phyloP scores from a whole-genome alignment of 1,140 invertebrate genomes.

The Philopotamus ludificatus region DNA sequence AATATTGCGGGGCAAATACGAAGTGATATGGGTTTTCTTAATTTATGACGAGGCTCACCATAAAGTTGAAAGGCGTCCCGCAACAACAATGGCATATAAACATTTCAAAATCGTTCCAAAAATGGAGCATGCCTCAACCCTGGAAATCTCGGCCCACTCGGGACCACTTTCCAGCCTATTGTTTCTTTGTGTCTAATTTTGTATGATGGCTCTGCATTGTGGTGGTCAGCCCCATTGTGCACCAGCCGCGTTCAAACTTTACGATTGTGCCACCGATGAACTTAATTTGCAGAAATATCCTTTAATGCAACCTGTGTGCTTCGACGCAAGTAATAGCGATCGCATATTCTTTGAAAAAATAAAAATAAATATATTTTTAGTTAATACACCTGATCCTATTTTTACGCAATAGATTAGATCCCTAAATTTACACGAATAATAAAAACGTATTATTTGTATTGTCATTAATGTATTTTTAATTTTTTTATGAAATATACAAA shows the following conservation, averaged over 20 bases:
- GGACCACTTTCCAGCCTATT: constrained; percentile 30
- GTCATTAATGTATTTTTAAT: too few relatives aligned
- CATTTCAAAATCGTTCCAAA: constrained; percentile 35
- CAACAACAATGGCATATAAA: constrained; percentile 33
- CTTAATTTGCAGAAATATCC: too few relatives aligned
- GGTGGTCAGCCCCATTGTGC: neutral
- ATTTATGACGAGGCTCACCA: constrained; percentile 8
- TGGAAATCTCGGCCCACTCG: constrained; percentile 29
- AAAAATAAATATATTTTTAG: too few relatives aligned
- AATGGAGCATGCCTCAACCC: constrained; percentile 20
- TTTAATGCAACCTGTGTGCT: too few relatives aligned
- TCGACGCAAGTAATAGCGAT: too few relatives aligned
- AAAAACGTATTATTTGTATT: too few relatives aligned
- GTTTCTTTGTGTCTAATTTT: constrained; percentile 37
- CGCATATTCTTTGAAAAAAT: too few relatives aligned
- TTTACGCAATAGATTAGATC: too few relatives aligned
- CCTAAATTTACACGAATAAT: too few relatives aligned
- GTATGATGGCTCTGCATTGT: constrained; percentile 17
- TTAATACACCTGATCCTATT: too few relatives aligned
- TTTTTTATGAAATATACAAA: too few relatives aligned
- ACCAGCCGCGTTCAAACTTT: constrained; percentile 15
- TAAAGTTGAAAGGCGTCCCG: constrained; percentile 15
- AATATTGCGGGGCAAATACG: neutral
- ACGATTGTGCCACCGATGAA: too few relatives aligned
- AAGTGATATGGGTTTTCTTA: neutral